Conservation (phyloP, 2,888 invertebrate species). For the Coenonympha glycerion region DNA sequence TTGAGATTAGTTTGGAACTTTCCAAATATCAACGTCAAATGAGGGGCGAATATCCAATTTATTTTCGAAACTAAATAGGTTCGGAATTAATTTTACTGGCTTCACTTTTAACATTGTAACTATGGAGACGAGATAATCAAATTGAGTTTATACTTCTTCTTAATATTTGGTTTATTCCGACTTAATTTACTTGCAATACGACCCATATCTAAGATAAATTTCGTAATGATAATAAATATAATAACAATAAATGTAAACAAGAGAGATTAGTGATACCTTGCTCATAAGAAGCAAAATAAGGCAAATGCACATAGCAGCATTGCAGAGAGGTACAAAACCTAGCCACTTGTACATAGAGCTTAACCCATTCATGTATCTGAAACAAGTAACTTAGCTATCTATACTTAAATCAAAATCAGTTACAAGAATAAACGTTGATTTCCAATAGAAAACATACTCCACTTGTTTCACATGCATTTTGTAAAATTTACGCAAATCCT, state of each 20-base stretch:
- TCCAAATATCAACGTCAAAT: neutral
- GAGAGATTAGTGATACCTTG: conserved; percentile 41
- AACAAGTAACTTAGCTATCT: conserved; percentile 24
- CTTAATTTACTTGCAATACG: neutral
- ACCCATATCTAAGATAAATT: too few species aligned
- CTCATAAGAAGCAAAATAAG: conserved; percentile 43
- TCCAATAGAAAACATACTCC: conserved; percentile 37
- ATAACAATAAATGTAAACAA: too few species aligned
- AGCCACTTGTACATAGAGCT: conserved; percentile 50
- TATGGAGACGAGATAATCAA: neutral
- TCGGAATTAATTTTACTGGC: neutral
- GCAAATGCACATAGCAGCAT: conserved; percentile 39
- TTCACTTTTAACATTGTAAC: neutral
- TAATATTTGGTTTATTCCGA: too few species aligned
- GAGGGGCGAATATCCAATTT: neutral
- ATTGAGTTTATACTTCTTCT: neutral
- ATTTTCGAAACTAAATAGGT: neutral
- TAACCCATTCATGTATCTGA: conserved; percentile 42
- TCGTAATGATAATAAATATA: too few species aligned
- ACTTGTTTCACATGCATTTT: conserved; percentile 39
- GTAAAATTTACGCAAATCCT: conserved; percentile 45
- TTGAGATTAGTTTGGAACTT: neutral
- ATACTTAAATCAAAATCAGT: neutral
- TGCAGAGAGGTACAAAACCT: conserved; percentile 42
- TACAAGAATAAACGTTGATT: neutral